Evolutionary conservation across 2,888 invertebrate species (phyloP), one percentile per base, ranked within the genome.

Genomic region (Apamea crenata): DNA sequence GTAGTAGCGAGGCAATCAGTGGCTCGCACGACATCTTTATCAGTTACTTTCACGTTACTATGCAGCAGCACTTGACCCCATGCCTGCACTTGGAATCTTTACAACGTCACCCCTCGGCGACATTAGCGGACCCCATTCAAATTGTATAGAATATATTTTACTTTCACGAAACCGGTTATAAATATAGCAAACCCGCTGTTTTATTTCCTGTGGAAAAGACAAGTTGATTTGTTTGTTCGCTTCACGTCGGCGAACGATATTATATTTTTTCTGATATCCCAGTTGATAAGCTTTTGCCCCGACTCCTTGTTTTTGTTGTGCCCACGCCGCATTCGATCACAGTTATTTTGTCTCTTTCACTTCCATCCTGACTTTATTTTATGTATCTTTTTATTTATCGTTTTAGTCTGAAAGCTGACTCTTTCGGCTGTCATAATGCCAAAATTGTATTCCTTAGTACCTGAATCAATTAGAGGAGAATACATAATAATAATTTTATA

Each of bases 51-150:
- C 83, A 71, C 70, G 65, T 70, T 71, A 36, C 56, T 53, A 80
- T 80, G 84, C 87, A 94, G 93, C 87, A 94, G 94, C 85, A 93
- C 91, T 92, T 94, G 94, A 95, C 94, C 95, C 91, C 91, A 81
- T 76, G 83, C 81, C 84, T 89, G 89, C 93, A 94, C 93, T 94
- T 92, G 93, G 93, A 86, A 87, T 81, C 82, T 80, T 85, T 79
- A 81, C 79, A 86, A 83, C 81, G 78, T 78, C 86, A 87, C 87
- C 90, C 88, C 88, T 86, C 77, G 47, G 70, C 53, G 86, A 86
- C 85, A 90, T 76, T 88, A 81, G 86, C 80, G 67, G 76, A 47
- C 84, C 78, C 65, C 69, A 73, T 80, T 77, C 59, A 66, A 75
- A 80, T 69, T 81, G 80, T 78, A 56, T 65, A 75, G 56, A 78